Evolutionary conservation across 2,888 invertebrate genomes (phyloP).

Genomic region (Nesidiocoris tenuis): DNA sequence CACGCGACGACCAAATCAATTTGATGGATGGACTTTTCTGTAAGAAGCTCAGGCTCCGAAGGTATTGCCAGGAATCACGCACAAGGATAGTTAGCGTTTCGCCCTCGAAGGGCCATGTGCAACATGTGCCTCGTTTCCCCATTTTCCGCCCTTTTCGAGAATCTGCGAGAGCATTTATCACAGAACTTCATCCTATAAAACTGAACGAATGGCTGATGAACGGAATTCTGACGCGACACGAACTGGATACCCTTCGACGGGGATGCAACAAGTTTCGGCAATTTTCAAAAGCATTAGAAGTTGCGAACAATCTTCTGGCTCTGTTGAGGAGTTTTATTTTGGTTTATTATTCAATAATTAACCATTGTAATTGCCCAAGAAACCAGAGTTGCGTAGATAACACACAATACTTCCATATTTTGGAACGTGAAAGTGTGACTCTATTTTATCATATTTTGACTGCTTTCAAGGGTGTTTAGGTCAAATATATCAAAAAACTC

Average conservation of each 20-base stretch:
- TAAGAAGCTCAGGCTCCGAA: neutral
- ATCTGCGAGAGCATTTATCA: constrained; percentile 14
- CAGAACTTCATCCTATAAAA: constrained; percentile 20
- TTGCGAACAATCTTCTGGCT: no score
- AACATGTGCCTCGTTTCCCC: constrained; percentile 29
- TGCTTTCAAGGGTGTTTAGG: no score
- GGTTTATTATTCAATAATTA: no score
- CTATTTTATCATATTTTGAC: no score
- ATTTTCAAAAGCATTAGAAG: no score
- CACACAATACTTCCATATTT: no score
- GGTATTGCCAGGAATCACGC: constrained; percentile 37
- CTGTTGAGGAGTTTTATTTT: no score
- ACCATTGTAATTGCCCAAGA: no score
- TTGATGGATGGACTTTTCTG: constrained; percentile 35
- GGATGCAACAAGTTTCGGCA: neutral
- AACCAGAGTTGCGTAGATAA: no score
- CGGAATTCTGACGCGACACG: constrained; percentile 12
- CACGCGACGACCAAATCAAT: constrained; percentile 39
- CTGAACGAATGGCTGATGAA: neutral
- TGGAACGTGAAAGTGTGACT: no score
- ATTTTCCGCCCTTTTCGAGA: neutral
- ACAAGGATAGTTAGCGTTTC: constrained; percentile 36
- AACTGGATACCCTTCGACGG: neutral
- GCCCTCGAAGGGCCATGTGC: constrained; percentile 24
- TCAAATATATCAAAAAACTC: no score